Conservation (phyloP, 2,797 vertebrate species). For the Sarcophilus harrisii region DNA sequence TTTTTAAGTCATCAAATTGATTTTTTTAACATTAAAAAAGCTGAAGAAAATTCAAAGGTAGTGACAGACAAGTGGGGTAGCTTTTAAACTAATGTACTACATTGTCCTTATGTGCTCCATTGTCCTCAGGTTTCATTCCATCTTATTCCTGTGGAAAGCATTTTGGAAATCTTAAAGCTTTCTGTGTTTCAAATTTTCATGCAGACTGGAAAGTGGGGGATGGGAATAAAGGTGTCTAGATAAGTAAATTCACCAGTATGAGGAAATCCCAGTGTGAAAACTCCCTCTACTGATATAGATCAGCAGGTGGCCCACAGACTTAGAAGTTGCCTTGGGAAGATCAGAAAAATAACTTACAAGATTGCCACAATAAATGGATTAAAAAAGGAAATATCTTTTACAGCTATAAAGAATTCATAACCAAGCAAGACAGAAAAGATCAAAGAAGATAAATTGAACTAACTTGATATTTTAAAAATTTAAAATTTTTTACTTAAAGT, state of each 20-base stretch:
- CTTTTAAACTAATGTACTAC: not conserved
- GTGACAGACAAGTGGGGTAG: not conserved
- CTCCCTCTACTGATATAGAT: not conserved
- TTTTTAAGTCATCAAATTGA: not conserved
- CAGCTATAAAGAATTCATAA: not conserved
- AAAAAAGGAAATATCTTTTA: not conserved
- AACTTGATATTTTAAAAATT: not conserved
- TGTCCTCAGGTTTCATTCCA: not conserved
- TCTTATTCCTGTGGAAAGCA: not conserved
- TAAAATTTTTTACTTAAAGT: not conserved
- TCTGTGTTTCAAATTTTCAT: not conserved
- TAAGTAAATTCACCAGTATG: not conserved
- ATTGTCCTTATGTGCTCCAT: not conserved
- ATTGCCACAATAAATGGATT: not conserved
- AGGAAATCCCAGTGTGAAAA: not conserved
- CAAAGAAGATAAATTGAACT: not conserved
- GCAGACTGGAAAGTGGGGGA: not conserved
- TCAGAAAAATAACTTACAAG: not conserved
- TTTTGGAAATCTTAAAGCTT: not conserved
- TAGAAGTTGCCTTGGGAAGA: not conserved
- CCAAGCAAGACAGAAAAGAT: not conserved
- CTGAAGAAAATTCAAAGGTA: not conserved
- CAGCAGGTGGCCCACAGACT: not conserved
- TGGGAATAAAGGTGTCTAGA: not conserved
- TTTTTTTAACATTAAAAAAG: not conserved